A percentile compares a stretch with the other conserved stretches of the same genome.
phyloP scores from a whole-genome alignment of 2,888 invertebrate genomes.

The Drosophila cyrtoloma region DNA sequence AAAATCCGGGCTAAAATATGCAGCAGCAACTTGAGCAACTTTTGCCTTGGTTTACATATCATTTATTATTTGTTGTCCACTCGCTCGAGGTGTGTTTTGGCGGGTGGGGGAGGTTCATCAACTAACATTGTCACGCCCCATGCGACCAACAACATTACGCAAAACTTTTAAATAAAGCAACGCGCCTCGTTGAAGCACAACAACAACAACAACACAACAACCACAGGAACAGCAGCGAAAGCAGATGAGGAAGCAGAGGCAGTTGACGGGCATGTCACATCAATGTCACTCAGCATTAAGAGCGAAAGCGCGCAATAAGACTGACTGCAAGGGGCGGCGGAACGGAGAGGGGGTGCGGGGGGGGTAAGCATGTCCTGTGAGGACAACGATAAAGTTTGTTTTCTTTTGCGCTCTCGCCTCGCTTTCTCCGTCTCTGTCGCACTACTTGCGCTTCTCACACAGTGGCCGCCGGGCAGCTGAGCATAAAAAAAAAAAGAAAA shows the following conservation, averaged over 20 bases:
- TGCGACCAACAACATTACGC: slow-evolving; percentile 55
- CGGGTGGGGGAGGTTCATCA: slow-evolving; percentile 16
- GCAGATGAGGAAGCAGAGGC: slow-evolving; percentile 12
- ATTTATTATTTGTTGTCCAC: slow-evolving; percentile 72
- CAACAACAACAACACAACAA: slow-evolving; percentile 7
- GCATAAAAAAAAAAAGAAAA: slow-evolving; percentile 53
- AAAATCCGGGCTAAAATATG: slow-evolving; percentile 45
- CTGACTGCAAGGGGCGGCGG: neutral
- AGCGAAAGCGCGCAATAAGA: slow-evolving; percentile 36
- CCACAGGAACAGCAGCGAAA: neutral
- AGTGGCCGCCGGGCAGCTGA: slow-evolving; percentile 58
- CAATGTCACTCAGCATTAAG: slow-evolving; percentile 82
- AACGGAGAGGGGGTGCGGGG: neutral
- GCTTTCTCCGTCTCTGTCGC: slow-evolving; percentile 1
- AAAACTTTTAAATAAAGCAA: slow-evolving; percentile 77
- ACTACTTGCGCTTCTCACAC: slow-evolving; percentile 14
- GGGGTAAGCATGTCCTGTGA: slow-evolving; percentile 64
- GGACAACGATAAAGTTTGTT: slow-evolving; percentile 69
- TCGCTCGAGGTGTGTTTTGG: slow-evolving; percentile 55
- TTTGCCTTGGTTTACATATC: slow-evolving; percentile 76
- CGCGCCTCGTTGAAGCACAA: slow-evolving; percentile 31
- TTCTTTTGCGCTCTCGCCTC: slow-evolving; percentile 35
- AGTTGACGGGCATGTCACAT: slow-evolving; percentile 79
- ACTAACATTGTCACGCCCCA: slow-evolving; percentile 63
- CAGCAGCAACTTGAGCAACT: slow-evolving; percentile 57